A percentile compares a stretch with the other conserved stretches of the same genome.
phyloP scores from a whole-genome alignment of 2,888 invertebrate genomes.

The Ligdia adustata region DNA sequence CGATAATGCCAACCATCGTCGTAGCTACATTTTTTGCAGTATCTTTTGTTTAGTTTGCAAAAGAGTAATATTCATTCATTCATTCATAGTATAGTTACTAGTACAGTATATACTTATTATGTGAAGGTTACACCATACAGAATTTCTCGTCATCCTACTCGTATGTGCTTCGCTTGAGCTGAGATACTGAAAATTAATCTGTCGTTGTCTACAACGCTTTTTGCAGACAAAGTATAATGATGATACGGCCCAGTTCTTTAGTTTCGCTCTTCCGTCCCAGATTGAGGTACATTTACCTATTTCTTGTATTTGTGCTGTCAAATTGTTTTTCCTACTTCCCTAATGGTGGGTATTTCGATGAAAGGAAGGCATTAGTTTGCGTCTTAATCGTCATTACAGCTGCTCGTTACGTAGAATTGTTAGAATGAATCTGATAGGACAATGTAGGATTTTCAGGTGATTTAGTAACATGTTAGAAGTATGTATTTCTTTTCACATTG shows the following conservation, averaged over 20 bases:
- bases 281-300: constrained; percentile 27
- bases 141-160: too few relatives aligned
- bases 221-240: constrained; percentile 57
- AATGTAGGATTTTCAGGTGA: too few relatives aligned
- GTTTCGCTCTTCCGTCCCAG: constrained; percentile 34
- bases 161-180: too few relatives aligned
- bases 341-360: constrained; percentile 20
- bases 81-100: too few relatives aligned
- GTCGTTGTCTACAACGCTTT: constrained; percentile 67
- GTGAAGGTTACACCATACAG: too few relatives aligned
- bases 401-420: constrained; percentile 20
- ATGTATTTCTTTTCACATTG: too few relatives aligned
- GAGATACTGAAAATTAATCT: constrained; percentile 12
- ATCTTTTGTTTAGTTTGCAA: too few relatives aligned
- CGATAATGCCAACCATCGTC: too few relatives aligned
- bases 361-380: constrained; percentile 26
- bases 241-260: constrained; percentile 50
- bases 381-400: constrained; percentile 26
- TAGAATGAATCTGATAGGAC: constrained; percentile 12
- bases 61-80: too few relatives aligned
- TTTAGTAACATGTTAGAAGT: too few relatives aligned
- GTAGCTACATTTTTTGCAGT: too few relatives aligned
- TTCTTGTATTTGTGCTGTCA: constrained; percentile 27
- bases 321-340: constrained; percentile 26
- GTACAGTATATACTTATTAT: too few relatives aligned